Evolutionary conservation across 2,888 invertebrate species (phyloP).

Genomic region (Metalampra italica): DNA sequence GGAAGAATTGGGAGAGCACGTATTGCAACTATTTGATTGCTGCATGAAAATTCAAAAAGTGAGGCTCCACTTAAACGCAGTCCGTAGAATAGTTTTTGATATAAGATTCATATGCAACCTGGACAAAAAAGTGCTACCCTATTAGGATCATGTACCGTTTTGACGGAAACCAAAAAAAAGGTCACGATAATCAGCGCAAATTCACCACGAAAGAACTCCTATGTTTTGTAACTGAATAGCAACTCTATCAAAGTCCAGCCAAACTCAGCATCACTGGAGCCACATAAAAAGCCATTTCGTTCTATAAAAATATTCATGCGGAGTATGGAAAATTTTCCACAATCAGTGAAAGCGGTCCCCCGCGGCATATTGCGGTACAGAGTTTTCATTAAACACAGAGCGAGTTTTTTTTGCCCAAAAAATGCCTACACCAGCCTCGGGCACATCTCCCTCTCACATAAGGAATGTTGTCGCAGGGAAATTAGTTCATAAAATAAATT

Average conservation of each 20-base stretch:
- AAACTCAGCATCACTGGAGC: conserved; percentile 25
- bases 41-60: too few relatives aligned
- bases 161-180: too few relatives aligned
- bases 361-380: conserved; percentile 66
- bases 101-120: too few relatives aligned
- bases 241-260: conserved; percentile 27
- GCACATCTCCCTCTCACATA: conserved; percentile 52
- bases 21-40: too few relatives aligned
- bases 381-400: conserved; percentile 74
- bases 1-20: too few relatives aligned
- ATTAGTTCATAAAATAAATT: conserved; percentile 72
- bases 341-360: conserved; percentile 70
- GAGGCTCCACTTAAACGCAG: too few relatives aligned
- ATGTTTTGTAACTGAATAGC: not conserved
- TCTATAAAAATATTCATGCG: conserved; percentile 62
- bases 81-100: too few relatives aligned
- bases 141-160: too few relatives aligned
- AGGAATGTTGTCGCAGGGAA: conserved; percentile 71
- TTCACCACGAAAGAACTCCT: too few relatives aligned
- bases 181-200: too few relatives aligned
- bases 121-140: too few relatives aligned
- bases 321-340: conserved; percentile 56
- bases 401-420: conserved; percentile 60
- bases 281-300: conserved; percentile 24
- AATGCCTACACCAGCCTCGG: conserved; percentile 58